Base-by-base conservation (phyloP, 2,113 vertebrate species). In the Calyptommatus sinebrachiatus region DNA sequence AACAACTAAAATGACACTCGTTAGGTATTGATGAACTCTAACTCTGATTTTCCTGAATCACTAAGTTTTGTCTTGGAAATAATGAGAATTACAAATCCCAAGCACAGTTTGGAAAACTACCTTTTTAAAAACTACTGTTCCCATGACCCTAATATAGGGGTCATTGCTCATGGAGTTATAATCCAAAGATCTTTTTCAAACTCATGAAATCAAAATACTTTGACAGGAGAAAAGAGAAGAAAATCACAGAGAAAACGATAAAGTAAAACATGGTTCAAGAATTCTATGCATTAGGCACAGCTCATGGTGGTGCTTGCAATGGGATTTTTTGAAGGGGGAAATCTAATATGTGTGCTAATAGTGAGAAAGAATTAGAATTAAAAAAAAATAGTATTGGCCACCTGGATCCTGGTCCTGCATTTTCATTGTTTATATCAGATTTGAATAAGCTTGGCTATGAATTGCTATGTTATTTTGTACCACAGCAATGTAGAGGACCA, bases 371-470 rank as follows among this genome's bases (percentile, higher is more conserved):
- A 26, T 71, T 45, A 71, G 53, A 46, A 62, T 71, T 61, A 14
- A 12, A 6, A 6, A 28, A 62, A 61, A 62, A 71, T 48, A 79
- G 20, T 5, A 66, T 6, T 35, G 11, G 14, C 3, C n/a, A 65
- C 12, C 45, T 73, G n/a, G 10, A 65, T 12, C 18, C 12, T 14
- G 24, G 24, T 70, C 65, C 20, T 26, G 16, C 18, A 35, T 77
- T 41, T 76, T 70, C 35, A 65, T 70, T 22, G 62, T 53, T 71
- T 76, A 72, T 75, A 46, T 82, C 1, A 71, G 81, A 88, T 83
- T 73, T 0, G 45, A 60, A 84, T 81, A 68, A 12, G 22, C 46
- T 26, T 86, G 61, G 70, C 69, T 76, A 70, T 26, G 46, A 80
- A 81, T 35, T 82, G 62, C 22, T 62, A 82, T 71, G 67, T 73